These are phyloP conservation scores for Neomicropteryx cornuta DNA, from an alignment of 1,140 invertebrate species.

Conservation along the genomic window DNA sequence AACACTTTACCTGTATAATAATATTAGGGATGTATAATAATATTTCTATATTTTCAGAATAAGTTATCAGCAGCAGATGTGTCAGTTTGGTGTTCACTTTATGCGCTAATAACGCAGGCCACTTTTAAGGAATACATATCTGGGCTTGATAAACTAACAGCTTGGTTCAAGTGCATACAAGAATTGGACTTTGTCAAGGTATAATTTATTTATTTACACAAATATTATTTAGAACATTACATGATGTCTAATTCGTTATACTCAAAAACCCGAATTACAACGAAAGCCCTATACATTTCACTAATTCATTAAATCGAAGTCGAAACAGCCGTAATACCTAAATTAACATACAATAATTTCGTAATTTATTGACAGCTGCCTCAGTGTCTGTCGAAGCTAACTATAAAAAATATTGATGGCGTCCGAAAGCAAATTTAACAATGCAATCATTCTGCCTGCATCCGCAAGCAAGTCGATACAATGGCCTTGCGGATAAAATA, in stretches of 20 bases:
- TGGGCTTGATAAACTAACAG: constrained; percentile 30
- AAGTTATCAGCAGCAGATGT: constrained; percentile 47
- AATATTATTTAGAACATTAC: constrained; percentile 2
- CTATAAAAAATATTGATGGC: too few relatives aligned
- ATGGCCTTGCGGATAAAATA: too few relatives aligned
- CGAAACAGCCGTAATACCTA: too few relatives aligned
- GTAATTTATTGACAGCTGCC: too few relatives aligned
- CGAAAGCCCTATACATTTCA: too few relatives aligned
- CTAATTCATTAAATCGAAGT: too few relatives aligned
- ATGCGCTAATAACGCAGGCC: constrained; percentile 39
- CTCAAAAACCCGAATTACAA: constrained; percentile 4
- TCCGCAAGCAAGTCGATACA: too few relatives aligned
- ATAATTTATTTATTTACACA: constrained; percentile 36
- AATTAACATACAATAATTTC: too few relatives aligned
- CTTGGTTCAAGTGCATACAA: constrained; percentile 41
- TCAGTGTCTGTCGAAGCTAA: too few relatives aligned
- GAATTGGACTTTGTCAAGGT: constrained; percentile 24
- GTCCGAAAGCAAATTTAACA: too few relatives aligned
- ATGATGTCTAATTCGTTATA: constrained; percentile 1
- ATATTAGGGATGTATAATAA: neutral
- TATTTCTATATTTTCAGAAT: constrained; percentile 26
- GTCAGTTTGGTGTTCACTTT: constrained; percentile 52
- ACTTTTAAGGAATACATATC: constrained; percentile 31
- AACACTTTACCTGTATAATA: constrained; percentile 2
- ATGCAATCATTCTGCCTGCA: too few relatives aligned